These are phyloP conservation scores for Lepisosteus oculatus DNA, from an alignment of 2,113 vertebrate genomes.

Conservation along the genomic window DNA sequence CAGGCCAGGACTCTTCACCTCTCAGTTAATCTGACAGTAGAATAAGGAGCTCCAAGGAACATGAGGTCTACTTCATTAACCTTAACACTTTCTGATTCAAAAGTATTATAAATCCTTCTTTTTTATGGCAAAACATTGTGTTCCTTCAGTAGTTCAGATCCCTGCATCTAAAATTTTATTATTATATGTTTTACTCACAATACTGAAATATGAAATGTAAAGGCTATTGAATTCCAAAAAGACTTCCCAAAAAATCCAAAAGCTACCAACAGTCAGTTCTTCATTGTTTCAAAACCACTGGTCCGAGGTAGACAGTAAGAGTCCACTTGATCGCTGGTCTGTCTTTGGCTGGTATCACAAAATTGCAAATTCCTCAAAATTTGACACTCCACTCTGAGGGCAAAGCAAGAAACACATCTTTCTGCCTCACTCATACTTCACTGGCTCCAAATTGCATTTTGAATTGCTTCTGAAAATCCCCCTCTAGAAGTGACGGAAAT, in stretches of 20 bases:
- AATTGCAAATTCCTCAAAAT: conserved; percentile 12
- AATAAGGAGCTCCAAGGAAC: no score
- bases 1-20: not conserved
- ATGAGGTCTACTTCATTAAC: no score
- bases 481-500: conserved; percentile 18
- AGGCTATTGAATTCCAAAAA: not conserved
- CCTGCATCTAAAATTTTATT: no score
- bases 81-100: no score
- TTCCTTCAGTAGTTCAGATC: no score
- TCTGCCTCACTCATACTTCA: conserved; percentile 46
- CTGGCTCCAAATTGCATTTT: conserved; percentile 52
- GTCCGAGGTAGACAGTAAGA: conserved; percentile 49
- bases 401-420: conserved; percentile 6
- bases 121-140: no score
- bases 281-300: conserved; percentile 39
- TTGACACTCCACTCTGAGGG: conserved; percentile 23
- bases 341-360: not conserved
- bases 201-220: conserved; percentile 13
- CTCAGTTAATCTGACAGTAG: not conserved
- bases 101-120: no score
- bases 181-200: no score
- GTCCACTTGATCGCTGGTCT: no score
- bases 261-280: no score
- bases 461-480: conserved; percentile 36
- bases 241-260: no score